Percentiles rank a stretch among this genome's conserved stretches.
phyloP scores from a whole-genome alignment of 2,888 invertebrate species.

The Nephrotoma flavescens region DNA sequence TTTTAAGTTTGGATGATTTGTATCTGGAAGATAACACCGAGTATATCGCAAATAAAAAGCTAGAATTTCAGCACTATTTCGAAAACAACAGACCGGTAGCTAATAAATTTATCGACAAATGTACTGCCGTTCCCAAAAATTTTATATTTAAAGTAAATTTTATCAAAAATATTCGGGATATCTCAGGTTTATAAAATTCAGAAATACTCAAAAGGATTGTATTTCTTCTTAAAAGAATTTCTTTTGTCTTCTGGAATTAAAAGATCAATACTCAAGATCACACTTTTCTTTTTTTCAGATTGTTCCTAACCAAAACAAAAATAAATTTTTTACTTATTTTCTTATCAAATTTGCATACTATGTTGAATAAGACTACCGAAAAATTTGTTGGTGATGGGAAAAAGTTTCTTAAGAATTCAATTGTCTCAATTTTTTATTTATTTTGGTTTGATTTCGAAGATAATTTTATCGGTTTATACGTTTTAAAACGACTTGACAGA shows the following conservation, averaged over 20 bases:
- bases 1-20: background rate
- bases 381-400: background rate
- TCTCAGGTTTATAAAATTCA: background rate
- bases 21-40: background rate
- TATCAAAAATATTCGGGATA: background rate
- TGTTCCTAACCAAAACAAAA: background rate
- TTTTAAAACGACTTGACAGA: background rate
- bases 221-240: background rate
- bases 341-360: background rate
- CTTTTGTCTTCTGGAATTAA: slow-evolving; percentile 2
- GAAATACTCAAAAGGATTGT: background rate
- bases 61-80: background rate
- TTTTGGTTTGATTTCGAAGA: background rate
- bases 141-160: background rate
- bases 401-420: background rate
- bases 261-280: slow-evolving; percentile 3
- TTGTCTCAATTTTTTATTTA: background rate
- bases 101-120: background rate
- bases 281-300: background rate
- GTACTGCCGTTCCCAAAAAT: background rate
- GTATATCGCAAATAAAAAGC: background rate
- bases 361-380: background rate
- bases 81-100: background rate
- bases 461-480: background rate
- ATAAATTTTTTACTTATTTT: background rate